A percentile compares a stretch with the other conserved stretches of the same genome.
Evolutionary conservation across 2,113 vertebrate genomes (phyloP).

Genomic region (Vimba vimba): DNA sequence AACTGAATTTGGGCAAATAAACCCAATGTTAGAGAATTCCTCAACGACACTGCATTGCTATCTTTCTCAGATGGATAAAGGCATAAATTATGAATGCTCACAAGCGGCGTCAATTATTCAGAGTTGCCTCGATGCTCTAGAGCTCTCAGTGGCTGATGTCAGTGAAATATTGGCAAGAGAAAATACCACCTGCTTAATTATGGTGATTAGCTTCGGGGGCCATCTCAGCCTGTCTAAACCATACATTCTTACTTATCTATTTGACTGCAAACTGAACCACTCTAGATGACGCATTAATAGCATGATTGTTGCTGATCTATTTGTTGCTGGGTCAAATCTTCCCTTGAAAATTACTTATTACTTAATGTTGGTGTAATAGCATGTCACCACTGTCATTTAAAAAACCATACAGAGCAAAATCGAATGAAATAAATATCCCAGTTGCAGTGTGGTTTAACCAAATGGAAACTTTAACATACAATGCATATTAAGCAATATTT

Average conservation of each 20-base stretch:
- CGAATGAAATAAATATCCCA: not conserved
- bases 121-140: slow-evolving; percentile 64
- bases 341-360: slow-evolving; percentile 24
- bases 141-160: slow-evolving; percentile 63
- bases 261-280: slow-evolving; percentile 50
- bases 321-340: slow-evolving; percentile 42
- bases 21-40: slow-evolving; percentile 46
- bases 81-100: slow-evolving; percentile 73
- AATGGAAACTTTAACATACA: not conserved
- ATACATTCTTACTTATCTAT: slow-evolving; percentile 58
- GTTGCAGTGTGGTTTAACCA: not conserved
- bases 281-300: slow-evolving; percentile 46
- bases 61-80: slow-evolving; percentile 70
- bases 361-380: slow-evolving; percentile 23
- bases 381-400: slow-evolving; percentile 14
- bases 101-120: slow-evolving; percentile 71
- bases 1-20: too few species aligned
- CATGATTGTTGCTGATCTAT: slow-evolving; percentile 49
- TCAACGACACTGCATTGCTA: slow-evolving; percentile 54
- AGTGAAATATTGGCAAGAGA: slow-evolving; percentile 59
- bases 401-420: not conserved
- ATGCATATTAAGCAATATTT: not conserved
- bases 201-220: slow-evolving; percentile 59
- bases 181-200: slow-evolving; percentile 64
- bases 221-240: slow-evolving; percentile 45